phyloP scores from a whole-genome alignment of 2,888 invertebrate genomes.

The Zhuqinia jingwanae region DNA sequence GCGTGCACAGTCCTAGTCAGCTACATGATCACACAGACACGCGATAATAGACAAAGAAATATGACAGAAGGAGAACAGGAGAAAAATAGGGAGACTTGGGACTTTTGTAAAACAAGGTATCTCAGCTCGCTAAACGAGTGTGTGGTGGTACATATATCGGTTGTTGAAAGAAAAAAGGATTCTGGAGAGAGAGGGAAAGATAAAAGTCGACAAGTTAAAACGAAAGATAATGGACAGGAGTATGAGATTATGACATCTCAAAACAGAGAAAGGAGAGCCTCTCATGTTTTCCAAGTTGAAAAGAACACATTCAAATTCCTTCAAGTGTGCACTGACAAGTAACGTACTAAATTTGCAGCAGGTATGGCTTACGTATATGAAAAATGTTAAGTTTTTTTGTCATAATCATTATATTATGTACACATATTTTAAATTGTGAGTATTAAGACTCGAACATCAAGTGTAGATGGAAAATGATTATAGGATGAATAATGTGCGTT shows the following conservation, averaged over 20 bases:
- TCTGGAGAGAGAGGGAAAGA: not conserved
- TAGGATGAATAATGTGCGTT: slow-evolving; percentile 12
- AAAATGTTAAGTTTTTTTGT: too few relatives aligned
- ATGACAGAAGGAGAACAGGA: slow-evolving; percentile 31
- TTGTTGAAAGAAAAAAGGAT: slow-evolving; percentile 34
- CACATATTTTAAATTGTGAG: too few relatives aligned
- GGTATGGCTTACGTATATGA: not conserved
- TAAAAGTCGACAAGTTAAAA: slow-evolving; percentile 59
- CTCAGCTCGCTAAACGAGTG: slow-evolving; percentile 38
- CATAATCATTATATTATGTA: not conserved
- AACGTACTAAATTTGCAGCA: not conserved
- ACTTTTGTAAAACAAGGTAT: slow-evolving; percentile 1
- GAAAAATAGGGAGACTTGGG: not conserved
- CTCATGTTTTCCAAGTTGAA: slow-evolving; percentile 9
- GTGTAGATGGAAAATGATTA: slow-evolving; percentile 3
- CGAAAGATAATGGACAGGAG: slow-evolving; percentile 46
- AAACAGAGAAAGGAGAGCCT: not conserved
- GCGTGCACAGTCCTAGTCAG: not conserved
- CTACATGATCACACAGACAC: not conserved
- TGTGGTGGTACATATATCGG: not conserved
- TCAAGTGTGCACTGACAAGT: not conserved
- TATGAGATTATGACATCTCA: not conserved
- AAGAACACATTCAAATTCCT: slow-evolving; percentile 22
- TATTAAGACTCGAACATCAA: not conserved
- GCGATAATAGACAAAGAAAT: slow-evolving; percentile 51